These are phyloP conservation scores for Atrina japonica DNA, from an alignment of 2,888 invertebrate species.

Conservation along the genomic window DNA sequence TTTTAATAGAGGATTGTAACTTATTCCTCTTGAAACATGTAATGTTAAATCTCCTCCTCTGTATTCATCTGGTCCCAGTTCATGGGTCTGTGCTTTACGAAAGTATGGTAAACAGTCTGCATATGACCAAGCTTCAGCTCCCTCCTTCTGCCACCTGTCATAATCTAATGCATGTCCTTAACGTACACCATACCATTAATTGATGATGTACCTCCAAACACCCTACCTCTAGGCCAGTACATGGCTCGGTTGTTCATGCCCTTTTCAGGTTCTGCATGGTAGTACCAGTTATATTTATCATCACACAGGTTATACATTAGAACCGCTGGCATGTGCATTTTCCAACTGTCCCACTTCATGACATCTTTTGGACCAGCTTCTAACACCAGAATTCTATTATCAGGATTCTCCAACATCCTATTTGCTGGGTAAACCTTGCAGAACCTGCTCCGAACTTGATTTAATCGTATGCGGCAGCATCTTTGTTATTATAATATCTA, in stretches of 20 bases:
- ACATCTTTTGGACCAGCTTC: conserved; percentile 82
- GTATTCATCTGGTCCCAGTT: conserved; percentile 81
- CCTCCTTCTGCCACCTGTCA: conserved; percentile 89
- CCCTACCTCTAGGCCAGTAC: conserved; percentile 83
- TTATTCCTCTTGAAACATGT: conserved; percentile 80
- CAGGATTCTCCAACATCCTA: conserved; percentile 79
- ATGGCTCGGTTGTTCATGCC: conserved; percentile 81
- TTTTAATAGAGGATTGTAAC: conserved; percentile 80
- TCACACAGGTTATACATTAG: conserved; percentile 82
- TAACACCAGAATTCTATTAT: conserved; percentile 77
- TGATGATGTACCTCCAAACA: conserved; percentile 91
- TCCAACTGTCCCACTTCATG: conserved; percentile 78
- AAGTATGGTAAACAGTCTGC: conserved; percentile 88
- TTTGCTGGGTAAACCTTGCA: conserved; percentile 82
- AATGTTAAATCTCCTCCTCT: conserved; percentile 81
- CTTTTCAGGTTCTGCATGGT: conserved; percentile 81
- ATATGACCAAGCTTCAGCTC: conserved; percentile 90
- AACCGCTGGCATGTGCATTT: conserved; percentile 83
- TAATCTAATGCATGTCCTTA: conserved; percentile 88
- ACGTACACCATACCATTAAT: conserved; percentile 92
- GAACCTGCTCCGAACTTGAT: conserved; percentile 83
- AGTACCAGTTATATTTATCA: conserved; percentile 81
- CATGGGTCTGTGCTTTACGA: conserved; percentile 82
- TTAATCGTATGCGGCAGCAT: conserved; percentile 69
- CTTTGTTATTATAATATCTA: not conserved